These are phyloP conservation scores for Nezara viridula DNA, from an alignment of 2,888 invertebrate species.

Conservation along the genomic window DNA sequence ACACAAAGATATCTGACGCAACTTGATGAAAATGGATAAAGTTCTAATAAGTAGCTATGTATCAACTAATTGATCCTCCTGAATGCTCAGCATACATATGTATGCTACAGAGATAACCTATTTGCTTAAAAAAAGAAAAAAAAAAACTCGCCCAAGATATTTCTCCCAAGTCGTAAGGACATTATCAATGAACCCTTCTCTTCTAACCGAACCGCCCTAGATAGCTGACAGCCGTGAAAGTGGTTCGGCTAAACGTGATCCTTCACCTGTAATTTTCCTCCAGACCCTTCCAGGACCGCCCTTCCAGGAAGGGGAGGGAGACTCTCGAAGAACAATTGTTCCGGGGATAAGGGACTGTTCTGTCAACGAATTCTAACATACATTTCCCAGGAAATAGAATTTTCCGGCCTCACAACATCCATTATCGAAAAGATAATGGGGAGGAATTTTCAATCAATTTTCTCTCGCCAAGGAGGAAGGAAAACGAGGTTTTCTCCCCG, in stretches of 20 bases:
- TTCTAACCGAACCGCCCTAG: background rate
- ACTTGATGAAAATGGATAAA: no score
- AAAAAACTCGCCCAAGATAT: background rate
- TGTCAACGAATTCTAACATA: background rate
- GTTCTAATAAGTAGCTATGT: no score
- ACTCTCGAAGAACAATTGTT: background rate
- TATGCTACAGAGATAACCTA: background rate
- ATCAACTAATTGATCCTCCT: no score
- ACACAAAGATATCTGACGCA: no score
- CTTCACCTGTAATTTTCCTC: conserved; percentile 48
- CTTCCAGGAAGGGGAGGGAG: background rate
- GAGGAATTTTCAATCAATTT: conserved; percentile 31
- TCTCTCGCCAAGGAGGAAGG: background rate
- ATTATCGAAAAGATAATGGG: background rate
- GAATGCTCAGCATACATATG: background rate
- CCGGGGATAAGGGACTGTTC: conserved; percentile 1
- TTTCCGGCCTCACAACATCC: background rate
- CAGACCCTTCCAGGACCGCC: background rate
- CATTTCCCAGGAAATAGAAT: background rate
- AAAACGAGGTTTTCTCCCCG: background rate
- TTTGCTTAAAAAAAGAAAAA: background rate
- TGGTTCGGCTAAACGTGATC: background rate
- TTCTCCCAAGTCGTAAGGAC: background rate
- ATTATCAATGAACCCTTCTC: background rate
- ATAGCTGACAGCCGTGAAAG: conserved; percentile 41